Conservation (phyloP, 2,888 invertebrate genomes). For the Tupiocoris notatus region DNA sequence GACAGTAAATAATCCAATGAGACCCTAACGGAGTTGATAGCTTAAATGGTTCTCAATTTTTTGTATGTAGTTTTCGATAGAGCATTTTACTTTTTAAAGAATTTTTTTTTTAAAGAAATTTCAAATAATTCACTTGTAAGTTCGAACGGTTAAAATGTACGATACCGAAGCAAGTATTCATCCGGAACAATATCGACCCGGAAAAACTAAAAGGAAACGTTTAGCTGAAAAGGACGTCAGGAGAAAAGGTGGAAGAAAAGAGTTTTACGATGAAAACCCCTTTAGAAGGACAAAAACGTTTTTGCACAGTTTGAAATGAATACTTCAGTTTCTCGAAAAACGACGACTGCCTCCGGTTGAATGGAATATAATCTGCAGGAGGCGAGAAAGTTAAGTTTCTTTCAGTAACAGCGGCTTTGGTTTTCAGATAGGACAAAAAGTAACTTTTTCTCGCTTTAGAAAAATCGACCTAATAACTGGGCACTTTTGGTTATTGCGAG, state of each 20-base stretch:
- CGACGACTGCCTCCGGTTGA: not conserved
- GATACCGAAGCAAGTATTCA: not conserved
- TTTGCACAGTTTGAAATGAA: not conserved
- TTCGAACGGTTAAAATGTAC: too few relatives aligned
- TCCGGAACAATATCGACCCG: not conserved
- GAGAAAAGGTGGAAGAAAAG: not conserved
- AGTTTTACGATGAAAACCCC: not conserved
- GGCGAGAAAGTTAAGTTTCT: not conserved
- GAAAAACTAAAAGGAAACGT: not conserved
- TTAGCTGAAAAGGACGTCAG: not conserved
- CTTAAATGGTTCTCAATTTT: too few relatives aligned
- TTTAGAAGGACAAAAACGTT: not conserved
- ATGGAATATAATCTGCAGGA: not conserved
- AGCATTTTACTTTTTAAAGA: too few relatives aligned
- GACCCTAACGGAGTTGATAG: too few relatives aligned
- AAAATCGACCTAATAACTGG: too few relatives aligned
- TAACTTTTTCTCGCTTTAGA: too few relatives aligned
- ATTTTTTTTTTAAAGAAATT: too few relatives aligned
- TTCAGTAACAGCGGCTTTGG: not conserved
- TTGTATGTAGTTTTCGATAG: too few relatives aligned
- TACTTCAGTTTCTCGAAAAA: not conserved
- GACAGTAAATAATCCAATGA: too few relatives aligned
- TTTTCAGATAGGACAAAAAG: not conserved
- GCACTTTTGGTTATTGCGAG: too few relatives aligned
- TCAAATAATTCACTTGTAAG: too few relatives aligned